Evolutionary conservation across 2,888 invertebrate species (phyloP).

Genomic region (Amphipyra berbera): DNA sequence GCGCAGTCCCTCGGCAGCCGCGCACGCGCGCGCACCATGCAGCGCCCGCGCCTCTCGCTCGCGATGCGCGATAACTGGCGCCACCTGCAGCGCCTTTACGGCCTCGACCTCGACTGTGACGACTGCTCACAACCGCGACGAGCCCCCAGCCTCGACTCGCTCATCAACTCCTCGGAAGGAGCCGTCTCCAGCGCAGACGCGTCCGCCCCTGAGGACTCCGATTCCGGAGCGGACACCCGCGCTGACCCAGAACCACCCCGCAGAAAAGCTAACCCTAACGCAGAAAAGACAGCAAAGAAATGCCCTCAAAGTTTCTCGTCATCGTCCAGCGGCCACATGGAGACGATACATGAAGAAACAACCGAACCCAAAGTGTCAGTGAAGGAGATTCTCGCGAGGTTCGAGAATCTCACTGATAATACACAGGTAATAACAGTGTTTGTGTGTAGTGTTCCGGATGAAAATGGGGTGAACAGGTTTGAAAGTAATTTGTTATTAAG

Average conservation of each 20-base stretch:
- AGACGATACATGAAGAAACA: conserved; percentile 94
- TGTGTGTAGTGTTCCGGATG: conserved; percentile 56
- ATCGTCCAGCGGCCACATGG: conserved; percentile 92
- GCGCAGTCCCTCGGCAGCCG: conserved; percentile 79
- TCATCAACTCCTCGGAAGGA: conserved; percentile 92
- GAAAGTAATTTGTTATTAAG: conserved; percentile 55
- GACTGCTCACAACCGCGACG: conserved; percentile 78
- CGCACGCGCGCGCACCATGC: conserved; percentile 88
- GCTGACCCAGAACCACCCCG: conserved; percentile 79
- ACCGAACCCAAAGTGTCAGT: conserved; percentile 95
- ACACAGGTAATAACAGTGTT: conserved; percentile 68
- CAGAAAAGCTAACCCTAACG: conserved; percentile 67
- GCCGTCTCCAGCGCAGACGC: conserved; percentile 91
- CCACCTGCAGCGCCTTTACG: conserved; percentile 86
- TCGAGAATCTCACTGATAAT: conserved; percentile 92
- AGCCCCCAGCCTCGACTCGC: conserved; percentile 91
- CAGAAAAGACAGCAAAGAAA: conserved; percentile 77
- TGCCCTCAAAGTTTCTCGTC: conserved; percentile 87
- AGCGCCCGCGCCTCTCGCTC: conserved; percentile 86
- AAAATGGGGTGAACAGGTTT: conserved; percentile 59
- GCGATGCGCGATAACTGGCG: conserved; percentile 90
- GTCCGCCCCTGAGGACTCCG: conserved; percentile 91
- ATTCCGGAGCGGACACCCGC: conserved; percentile 92
- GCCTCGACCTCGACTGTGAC: conserved; percentile 81
- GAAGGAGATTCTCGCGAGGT: conserved; percentile 94